Evolutionary conservation across 2,113 vertebrate species (phyloP), one percentile per base, ranked within the genome.

Genomic region (Coreoperca whiteheadi): DNA sequence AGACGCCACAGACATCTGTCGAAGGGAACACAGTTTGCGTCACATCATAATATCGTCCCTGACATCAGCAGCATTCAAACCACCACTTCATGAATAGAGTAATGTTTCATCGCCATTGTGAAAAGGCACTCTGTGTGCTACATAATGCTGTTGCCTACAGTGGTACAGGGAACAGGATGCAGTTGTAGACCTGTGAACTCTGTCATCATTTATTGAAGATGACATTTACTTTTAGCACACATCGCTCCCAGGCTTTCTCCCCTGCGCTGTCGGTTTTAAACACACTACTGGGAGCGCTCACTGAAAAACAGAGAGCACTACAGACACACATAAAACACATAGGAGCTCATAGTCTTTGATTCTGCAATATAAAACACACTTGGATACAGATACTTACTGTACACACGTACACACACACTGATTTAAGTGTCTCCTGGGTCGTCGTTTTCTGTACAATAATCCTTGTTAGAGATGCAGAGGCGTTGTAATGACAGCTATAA

Each of bases 171-270:
- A 92, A 86, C 84, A 87, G 56, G 79, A 78, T 79, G 83, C 90
- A 79, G 78, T 77, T 67, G 88, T 84, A 90, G 88, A 91, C 92
- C 93, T 91, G 88, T 84, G 90, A 93, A 94, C 88, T 87, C 88
- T 86, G 90, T 91, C 93, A 90, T 89, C 84, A 85, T 90, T 92
- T 92, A 93, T 92, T 93, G 85, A 94, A 94, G 92, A 92, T 93
- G 95, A 94, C 93, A 93, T 91, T 87, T 89, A 89, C 90, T 93
- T 92, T 93, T 93, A 93, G 92, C 90, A 76, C 88, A 91, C 88
- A 91, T 87, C 79, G 84, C 88, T 91, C 90, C 72, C 84, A 84
- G 86, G 88, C 85, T 84, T 83, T 79, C 86, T 89, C 79, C 85
- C 57, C 80, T 84, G 85, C 77, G 28, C 85, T 83, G 87, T 87